Base-by-base conservation (phyloP, 2,113 vertebrate genomes). In the Indicator indicator region DNA sequence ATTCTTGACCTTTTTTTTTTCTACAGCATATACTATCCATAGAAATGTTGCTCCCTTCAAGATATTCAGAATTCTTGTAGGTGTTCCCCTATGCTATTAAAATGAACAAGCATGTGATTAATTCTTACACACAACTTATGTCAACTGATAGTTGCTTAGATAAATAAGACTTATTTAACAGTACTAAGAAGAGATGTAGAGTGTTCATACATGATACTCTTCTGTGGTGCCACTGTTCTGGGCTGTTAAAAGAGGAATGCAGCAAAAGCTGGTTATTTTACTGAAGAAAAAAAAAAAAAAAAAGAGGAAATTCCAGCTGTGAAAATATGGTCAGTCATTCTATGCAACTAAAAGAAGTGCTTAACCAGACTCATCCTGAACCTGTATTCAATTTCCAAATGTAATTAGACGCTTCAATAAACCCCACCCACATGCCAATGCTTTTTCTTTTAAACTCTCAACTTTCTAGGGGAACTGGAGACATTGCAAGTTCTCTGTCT, bases 321-420 rank as follows among this genome's bases (percentile, higher is more conserved):
- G 96, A 96, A 95, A 97, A 95, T 95, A 93, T 77, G 92, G 85
- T 95, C 96, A 96, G 96, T 97, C 95, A 97, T 95, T 97, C 95
- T 97, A 95, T 97, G 95, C 94, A 96, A 89, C 76, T 84, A 89
- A 97, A 97, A 96, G 96, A 95, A 96, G 89, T 96, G 95, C 92
- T 97, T 97, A 97, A 96, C 77, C 90, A 95, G 88, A 89, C 96
- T 96, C 94, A 67, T 72, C 94, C 94, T 96, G 93, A 97, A 97
- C 97, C 96, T 98, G 95, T 95, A 94, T 96, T 96, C 94, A 96
- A 97, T 97, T 97, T 97, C 97, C 97, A 95, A 90, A 94, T 92
- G 96, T 97, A 98, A 98, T 96, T 94, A 98, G 97, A 97, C 92
- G 96, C 98, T 97, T 96, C 52, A 48, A 59, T 86, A 98, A 97